Evolutionary conservation across 2,888 invertebrate genomes (phyloP), one percentile per base, ranked within the genome.

Genomic region (Rhingia rostrata): DNA sequence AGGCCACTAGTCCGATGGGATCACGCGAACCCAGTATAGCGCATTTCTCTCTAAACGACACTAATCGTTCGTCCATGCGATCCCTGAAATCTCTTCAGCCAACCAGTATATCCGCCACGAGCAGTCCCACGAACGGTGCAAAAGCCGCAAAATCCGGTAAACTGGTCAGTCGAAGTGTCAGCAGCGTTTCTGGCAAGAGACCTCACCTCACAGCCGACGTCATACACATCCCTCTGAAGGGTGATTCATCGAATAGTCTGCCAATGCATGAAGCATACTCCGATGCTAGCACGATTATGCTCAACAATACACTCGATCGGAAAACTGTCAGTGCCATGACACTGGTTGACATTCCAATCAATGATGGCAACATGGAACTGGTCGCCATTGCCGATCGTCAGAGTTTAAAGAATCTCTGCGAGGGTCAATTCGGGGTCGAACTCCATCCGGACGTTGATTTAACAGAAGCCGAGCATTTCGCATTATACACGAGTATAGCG

Each of bases 381-480:
- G 93, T 94, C 0, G 94, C 94, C 1, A 92, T 92, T 73, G 90
- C 92, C 63, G 92, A 92, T 87, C 91, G 92, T 7, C 91, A 91
- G 87, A 92, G 92, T 72, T 84, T 92, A 72, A 90, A 89, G 61
- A 91, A 92, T 83, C 86, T 92, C 67, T 91, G 91, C 56, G 92
- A 92, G 82, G 92, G 91, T 3, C 89, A 91, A 69, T 92, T 90
- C 60, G 91, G 92, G 83, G 91, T 92, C 3, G 88, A 90, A 64
- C 88, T 92, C 35, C 92, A 92, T 88, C 90, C 91, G 49, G 94
- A 94, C 74, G 90, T 95, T 51, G 96, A 96, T 87, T 91, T 97
- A 37, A 97, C 97, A 0, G 97, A 97, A 87, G 97, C 96, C 0
- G 97, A 97, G 88, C 96, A 97, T 89, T 97, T 96, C 90, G 97